Base-by-base conservation (phyloP, 1,140 invertebrate species). In the Stratiolaelaps scimitus region DNA sequence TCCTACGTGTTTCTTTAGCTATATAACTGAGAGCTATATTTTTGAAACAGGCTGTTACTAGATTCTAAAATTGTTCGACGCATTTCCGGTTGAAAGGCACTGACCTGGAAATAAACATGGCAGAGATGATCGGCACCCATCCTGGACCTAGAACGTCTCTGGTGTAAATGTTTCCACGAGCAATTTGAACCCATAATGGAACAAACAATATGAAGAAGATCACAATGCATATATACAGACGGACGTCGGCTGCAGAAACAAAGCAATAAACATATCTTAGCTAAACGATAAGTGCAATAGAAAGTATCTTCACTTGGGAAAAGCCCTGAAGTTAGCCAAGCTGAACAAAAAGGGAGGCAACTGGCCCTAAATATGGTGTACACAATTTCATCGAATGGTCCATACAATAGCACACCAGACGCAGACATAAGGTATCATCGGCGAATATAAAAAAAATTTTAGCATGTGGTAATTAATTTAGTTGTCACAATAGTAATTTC, bases 161-260 rank as follows among this genome's bases (percentile, higher is more conserved):
- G 15, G 68, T 67, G 45, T 65, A 68, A 19, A 43, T 20, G 40
- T 69, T 68, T n/a, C 40, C 26, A 43, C 23, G 28, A 10, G 67
- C 44, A 23, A 69, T 44, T 15, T 46, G 43, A 46, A 67, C 34
- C 67, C 67, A 68, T 10, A 68, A 44, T 23, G 67, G 67, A 29
- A 70, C 53, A 34, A 60, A 60, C 23, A 60, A 26, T 19, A 26
- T 60, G 53, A 60, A 60, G 53, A 60, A 60, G 53, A 60, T 60
- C 53, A 60, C 23, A 86, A 60, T 60, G 20, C 53, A 60, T 17
- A 60, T 60, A 23, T 60, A 60, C 23, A 60, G 23, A 60, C 53
- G 53, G 1, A 60, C 53, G 10, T 67, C 67, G 56, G 20, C 67
- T 67, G 43, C 15, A 67, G 65, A 20, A 34, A 66, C 7, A 67